phyloP scores from a whole-genome alignment of 2,113 vertebrate genomes.

The Hippopotamus amphibius region DNA sequence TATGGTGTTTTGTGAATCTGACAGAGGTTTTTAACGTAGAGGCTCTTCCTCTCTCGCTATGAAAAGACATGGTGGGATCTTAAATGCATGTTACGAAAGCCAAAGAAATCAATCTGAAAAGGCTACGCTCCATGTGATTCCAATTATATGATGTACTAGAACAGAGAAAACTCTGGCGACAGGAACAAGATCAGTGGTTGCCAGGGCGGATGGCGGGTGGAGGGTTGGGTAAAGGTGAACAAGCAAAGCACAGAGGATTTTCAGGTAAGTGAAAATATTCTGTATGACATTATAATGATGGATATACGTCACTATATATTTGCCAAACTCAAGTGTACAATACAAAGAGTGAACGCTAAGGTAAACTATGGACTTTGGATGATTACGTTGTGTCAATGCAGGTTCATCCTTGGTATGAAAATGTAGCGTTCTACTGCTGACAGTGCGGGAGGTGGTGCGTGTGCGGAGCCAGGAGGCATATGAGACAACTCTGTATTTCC shows the following conservation, averaged over 20 bases:
- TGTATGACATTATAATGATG: background rate
- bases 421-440: background rate
- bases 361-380: background rate
- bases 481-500: background rate
- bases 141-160: background rate
- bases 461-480: background rate
- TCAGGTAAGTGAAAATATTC: background rate
- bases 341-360: background rate
- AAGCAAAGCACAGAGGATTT: background rate
- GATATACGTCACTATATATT: background rate
- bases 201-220: rapidly evolving
- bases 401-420: background rate
- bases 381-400: background rate
- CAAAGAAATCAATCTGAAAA: background rate
- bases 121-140: background rate
- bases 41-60: background rate
- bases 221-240: background rate
- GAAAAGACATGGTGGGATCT: background rate
- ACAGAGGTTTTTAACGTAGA: background rate
- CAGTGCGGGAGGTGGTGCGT: background rate
- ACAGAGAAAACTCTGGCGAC: background rate
- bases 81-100: background rate
- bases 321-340: background rate
- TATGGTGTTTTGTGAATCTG: background rate
- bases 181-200: background rate